Evolutionary conservation across 35 echinoderm and acorn worm species (phyloP).

Genomic region (Antedon bifida): DNA sequence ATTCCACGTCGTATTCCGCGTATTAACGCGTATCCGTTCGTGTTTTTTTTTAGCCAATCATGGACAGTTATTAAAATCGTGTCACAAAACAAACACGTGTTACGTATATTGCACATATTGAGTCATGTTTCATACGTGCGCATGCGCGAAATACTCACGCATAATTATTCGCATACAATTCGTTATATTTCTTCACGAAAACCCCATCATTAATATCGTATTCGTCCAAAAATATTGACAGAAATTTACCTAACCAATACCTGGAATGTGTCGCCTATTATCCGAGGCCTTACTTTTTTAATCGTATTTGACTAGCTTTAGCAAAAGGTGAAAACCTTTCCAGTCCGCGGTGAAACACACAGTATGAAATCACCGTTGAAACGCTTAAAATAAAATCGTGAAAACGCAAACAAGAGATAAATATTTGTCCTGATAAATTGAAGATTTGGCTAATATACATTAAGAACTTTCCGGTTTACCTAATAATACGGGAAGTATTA

Average conservation of each 20-base stretch:
- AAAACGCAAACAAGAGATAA: no score
- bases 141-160: no score
- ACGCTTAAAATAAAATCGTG: no score
- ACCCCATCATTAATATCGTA: no score
- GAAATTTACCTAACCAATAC: background rate
- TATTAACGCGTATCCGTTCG: no score
- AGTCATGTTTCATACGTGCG: background rate
- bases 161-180: no score
- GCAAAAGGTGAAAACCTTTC: background rate
- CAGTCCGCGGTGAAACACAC: background rate
- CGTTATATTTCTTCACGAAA: background rate
- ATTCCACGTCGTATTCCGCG: no score
- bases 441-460: background rate
- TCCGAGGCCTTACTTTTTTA: background rate
- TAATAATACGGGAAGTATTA: background rate
- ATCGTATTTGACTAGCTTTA: background rate
- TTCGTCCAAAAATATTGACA: background rate
- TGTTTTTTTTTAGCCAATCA: no score
- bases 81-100: background rate
- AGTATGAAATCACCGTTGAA: background rate
- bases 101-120: background rate
- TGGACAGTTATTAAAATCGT: background rate
- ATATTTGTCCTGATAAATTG: background rate
- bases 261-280: background rate
- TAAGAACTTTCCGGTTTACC: background rate